phyloP scores from a whole-genome alignment of 2,888 invertebrate species.

The Melanostoma mellinum region DNA sequence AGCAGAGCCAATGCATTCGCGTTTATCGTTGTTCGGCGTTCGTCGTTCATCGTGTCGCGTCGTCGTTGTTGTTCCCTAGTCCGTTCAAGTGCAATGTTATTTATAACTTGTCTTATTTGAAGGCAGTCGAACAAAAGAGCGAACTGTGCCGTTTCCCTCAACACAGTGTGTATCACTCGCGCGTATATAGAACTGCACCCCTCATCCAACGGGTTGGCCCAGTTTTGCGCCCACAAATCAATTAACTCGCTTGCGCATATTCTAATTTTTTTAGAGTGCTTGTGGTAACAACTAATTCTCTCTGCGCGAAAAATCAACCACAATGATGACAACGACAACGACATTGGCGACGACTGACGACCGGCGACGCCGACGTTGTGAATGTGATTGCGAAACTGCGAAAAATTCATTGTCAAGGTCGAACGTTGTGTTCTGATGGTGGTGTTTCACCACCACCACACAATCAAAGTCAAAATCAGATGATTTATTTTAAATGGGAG shows the following conservation, averaged over 20 bases:
- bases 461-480: conserved; percentile 38
- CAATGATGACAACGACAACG: conserved; percentile 9
- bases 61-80: neutral
- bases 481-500: conserved; percentile 28
- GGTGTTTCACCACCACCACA: conserved; percentile 19
- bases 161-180: conserved; percentile 40
- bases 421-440: conserved; percentile 61
- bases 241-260: conserved; percentile 67
- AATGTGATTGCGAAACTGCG: conserved; percentile 69
- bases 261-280: neutral
- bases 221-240: conserved; percentile 70
- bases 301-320: neutral
- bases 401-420: conserved; percentile 76
- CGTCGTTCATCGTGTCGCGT: neutral
- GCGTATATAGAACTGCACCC: conserved; percentile 3
- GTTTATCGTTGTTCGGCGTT: neutral
- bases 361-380: conserved; percentile 4
- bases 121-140: conserved; percentile 30
- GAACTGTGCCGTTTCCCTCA: conserved; percentile 35
- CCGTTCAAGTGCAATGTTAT: conserved; percentile 70
- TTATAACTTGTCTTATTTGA: conserved; percentile 53
- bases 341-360: neutral
- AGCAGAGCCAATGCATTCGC: conserved; percentile 61
- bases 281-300: neutral
- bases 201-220: conserved; percentile 53